Evolutionary conservation across 2,113 vertebrate species (phyloP), one percentile per base, ranked within the genome.

Genomic region (Aldabrachelys gigantea): DNA sequence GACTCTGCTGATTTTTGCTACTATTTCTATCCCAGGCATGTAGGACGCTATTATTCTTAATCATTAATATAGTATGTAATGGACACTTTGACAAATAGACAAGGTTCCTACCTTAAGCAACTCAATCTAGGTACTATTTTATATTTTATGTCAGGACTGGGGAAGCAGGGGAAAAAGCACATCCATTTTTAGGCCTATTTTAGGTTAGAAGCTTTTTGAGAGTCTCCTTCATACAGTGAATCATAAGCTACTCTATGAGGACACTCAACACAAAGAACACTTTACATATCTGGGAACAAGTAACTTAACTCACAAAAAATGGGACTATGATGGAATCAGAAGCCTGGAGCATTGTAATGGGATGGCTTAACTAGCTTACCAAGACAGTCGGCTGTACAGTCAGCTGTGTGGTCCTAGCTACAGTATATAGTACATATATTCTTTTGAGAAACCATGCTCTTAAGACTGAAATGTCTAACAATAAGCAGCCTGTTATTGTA

Each of bases 211-310:
- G 82, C 72, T 72, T 35, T 82, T 47, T 59, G 49, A 57, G 3
- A 10, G 44, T 6, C 50, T 79, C 21, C 88, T 27, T 16, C 35
- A 49, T 1, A 8, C 9, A 50, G 10, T 4, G 38, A 52, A 62
- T 62, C 56, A 62, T 29, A 62, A 14, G 62, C 62, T 69, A 17
- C 31, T 2, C 8, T 22, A 29, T 44, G 69, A 88, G 38, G 24
- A 69, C 24, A 84, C 10, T 13, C 59, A 9, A 16, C 35, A 69
- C 41, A 49, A 6, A 0, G 0, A 50, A 56, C 5, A 0, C 22
- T 65, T 41, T 16, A 0, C 2, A 1, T 25, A 19, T 16, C 2
- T 6, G 44, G 9, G 3, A 4, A n/a, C 62, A 59, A 69, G 35
- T 19, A 35, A n/a, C 38, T 35, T 44, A 25, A 19, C 38, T 35